Base-by-base conservation (phyloP, 2,113 vertebrate species). In the Onychostoma macrolepis region DNA sequence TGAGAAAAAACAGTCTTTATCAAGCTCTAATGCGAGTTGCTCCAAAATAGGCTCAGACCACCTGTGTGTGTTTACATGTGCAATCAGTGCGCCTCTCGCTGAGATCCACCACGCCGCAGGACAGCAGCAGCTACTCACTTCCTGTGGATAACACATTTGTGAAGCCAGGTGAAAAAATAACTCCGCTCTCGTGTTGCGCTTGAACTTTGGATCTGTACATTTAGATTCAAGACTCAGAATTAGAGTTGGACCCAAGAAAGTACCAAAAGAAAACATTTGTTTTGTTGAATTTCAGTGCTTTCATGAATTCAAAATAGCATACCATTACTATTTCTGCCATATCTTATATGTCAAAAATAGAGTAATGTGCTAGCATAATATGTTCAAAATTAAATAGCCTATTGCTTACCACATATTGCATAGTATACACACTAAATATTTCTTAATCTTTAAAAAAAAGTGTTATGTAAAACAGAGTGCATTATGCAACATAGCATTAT, bases 101-200 rank as follows among this genome's bases (percentile, higher is more conserved):
- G 80, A 65, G 58, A 81, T 17, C 28, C 58, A 43, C n/a, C 4
- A 4, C 58, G 15, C 79, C 56, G 28, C 58, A 28, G 56, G 79
- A 65, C 56, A 65, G 24, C 38, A 45, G 58, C 80, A 21, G n/a
- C 28, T 13, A 58, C 58, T 26, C 21, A 38, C 56, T 61, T 80
- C 78, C 78, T 61, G 53, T 80, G 33, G 80, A 81, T 38, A 80
- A 80, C 78, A 81, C 61, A 28, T 81, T 65, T 81, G 79, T 65
- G 79, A 81, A 45, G 48, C 1, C 15, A 58, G 48, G 50, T 79
- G 78, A 33, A 78, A 30, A 53, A 78, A 79, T 78, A 53, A 3
- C 30, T 36, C 21, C 10, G 10, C 48, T 79, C 9, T 79, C 9
- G 0, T 33, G 17, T 58, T 79, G 17, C 4, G 26, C 10, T 76